phyloP scores from a whole-genome alignment of 2,797 vertebrate species.

The Pteronotus mesoamericanus region DNA sequence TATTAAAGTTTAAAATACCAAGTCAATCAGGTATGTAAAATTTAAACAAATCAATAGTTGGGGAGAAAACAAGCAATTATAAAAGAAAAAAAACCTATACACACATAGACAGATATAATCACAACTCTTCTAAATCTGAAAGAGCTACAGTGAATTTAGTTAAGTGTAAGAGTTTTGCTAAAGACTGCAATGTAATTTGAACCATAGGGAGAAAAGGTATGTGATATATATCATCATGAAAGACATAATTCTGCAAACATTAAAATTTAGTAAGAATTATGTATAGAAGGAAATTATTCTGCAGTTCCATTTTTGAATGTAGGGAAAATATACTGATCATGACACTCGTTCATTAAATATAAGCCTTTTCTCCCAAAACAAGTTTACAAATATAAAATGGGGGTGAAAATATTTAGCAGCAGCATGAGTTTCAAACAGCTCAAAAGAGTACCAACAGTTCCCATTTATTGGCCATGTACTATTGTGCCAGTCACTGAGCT shows the following conservation, averaged over 20 bases:
- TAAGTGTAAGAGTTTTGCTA: not conserved
- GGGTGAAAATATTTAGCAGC: not conserved
- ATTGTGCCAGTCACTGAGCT: not conserved
- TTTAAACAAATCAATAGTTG: not conserved
- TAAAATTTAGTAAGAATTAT: not conserved
- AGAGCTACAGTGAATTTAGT: not conserved
- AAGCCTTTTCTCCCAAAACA: not conserved
- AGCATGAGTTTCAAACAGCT: not conserved
- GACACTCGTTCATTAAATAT: not conserved
- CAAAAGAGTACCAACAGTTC: not conserved
- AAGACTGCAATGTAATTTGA: not conserved
- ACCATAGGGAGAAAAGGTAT: not conserved
- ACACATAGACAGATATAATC: not conserved
- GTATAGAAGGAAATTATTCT: not conserved
- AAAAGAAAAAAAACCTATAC: not conserved
- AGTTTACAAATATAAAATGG: not conserved
- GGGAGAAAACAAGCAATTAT: not conserved
- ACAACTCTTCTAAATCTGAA: not conserved
- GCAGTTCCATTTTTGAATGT: not conserved
- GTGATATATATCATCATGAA: not conserved
- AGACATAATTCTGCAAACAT: not conserved
- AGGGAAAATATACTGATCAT: not conserved
- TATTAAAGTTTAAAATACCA: conserved; percentile 17
- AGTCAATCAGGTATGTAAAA: conserved; percentile 18
- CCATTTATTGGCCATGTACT: not conserved